phyloP scores from a whole-genome alignment of 2,113 vertebrate species.

The Poeciliopsis retropinna region DNA sequence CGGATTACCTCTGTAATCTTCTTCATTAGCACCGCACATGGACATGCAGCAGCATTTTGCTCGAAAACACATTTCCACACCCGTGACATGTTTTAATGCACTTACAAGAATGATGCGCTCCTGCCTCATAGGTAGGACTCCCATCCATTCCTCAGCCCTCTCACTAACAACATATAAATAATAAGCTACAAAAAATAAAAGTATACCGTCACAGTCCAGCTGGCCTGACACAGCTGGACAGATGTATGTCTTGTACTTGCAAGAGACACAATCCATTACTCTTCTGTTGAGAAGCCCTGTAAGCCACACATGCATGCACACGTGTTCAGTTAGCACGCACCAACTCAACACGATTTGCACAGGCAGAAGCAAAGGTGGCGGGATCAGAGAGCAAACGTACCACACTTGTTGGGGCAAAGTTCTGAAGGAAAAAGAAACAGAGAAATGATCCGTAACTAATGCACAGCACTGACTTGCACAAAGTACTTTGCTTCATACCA shows the following conservation, averaged over 20 bases:
- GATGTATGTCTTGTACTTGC: slow-evolving; percentile 58
- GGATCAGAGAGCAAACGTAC: slow-evolving; percentile 58
- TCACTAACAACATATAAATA: not conserved
- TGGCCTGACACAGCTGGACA: slow-evolving; percentile 63
- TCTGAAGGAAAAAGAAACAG: slow-evolving; percentile 53
- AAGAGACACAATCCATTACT: slow-evolving; percentile 75
- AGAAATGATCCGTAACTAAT: slow-evolving; percentile 27
- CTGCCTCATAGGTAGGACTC: slow-evolving; percentile 2
- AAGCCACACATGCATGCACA: slow-evolving; percentile 21
- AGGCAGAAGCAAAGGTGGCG: not conserved
- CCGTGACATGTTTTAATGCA: slow-evolving; percentile 34
- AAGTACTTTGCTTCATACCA: slow-evolving; percentile 16
- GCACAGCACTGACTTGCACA: not conserved
- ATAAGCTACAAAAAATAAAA: slow-evolving; percentile 1
- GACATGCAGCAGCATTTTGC: slow-evolving; percentile 15
- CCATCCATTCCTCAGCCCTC: not conserved
- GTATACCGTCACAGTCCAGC: slow-evolving; percentile 73
- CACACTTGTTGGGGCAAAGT: slow-evolving; percentile 80
- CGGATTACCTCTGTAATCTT: slow-evolving; percentile 60
- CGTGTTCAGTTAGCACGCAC: slow-evolving; percentile 19
- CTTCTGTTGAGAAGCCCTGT: slow-evolving; percentile 74
- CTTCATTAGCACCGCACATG: slow-evolving; percentile 57
- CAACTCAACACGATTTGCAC: slow-evolving; percentile 16
- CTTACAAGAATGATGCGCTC: not conserved
- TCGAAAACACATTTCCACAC: slow-evolving; percentile 42